Evolutionary conservation across 2,113 vertebrate species (phyloP), one percentile per base, ranked within the genome.

Genomic region (Solea solea): DNA sequence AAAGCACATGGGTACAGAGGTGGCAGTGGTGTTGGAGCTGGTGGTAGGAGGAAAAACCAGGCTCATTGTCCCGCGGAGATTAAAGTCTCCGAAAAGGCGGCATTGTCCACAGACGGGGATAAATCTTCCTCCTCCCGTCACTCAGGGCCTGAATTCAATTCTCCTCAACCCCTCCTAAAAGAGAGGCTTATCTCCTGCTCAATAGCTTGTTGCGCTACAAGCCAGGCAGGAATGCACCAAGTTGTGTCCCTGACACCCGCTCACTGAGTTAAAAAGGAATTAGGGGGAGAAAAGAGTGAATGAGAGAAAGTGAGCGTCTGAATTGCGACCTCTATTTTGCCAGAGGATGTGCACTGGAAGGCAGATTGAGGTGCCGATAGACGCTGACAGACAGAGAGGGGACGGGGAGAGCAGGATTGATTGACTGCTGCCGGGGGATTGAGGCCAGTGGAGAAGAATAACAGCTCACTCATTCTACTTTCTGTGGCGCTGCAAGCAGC

Each of bases 101-200:
- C 93, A 98, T 99, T 99, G 98, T 99, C 95, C 95, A 77, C 86
- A 74, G 88, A 91, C 94, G 72, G 94, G 97, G 97, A 97, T 98
- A 98, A 99, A 96, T 98, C 98, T 96, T 96, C 96, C 94, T 93
- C 96, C 97, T 98, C 95, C 97, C 96, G 97, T 98, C 98, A 98
- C 95, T 99, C 98, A 99, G 95, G 93, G 90, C 83, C 94, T 95
- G 96, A 96, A 97, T 98, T 97, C 96, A 98, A 96, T 96, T 96
- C 96, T 94, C 94, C 93, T 88, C 80, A 74, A 85, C 86, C 89
- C 80, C 74, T 95, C 97, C 96, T 95, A 96, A 97, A 93, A 97
- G 96, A 96, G 96, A 96, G 96, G 98, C 97, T 99, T 99, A 99
- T 99, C 98, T 97, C 93, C 84, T 93, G 77, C 94, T 97, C 97